Base-by-base conservation (phyloP, 2,797 vertebrate species). In the Spheniscus humboldti region DNA sequence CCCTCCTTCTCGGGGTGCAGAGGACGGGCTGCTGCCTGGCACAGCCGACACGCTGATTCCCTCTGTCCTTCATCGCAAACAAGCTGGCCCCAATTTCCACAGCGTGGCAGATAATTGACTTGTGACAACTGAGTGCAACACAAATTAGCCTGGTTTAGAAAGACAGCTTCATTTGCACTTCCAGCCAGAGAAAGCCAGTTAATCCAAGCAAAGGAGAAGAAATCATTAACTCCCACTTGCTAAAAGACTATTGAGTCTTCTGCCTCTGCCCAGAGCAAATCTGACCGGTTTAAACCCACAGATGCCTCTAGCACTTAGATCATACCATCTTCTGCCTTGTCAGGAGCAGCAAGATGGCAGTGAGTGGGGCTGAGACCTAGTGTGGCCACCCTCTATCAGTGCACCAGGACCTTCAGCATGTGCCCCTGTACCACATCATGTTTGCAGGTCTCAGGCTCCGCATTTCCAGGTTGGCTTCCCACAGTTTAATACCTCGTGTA, bases 141-240 rank as follows among this genome's bases (percentile, higher is more conserved):
- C 59, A 52, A 64, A 90, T 74, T 28, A 93, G 50, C 30, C 67
- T 9, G 50, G 18, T 18, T 62, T 59, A 82, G 82, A 64, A 62
- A 64, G 55, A 92, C 22, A 24, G 68, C 76, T 84, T 88, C 76
- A 50, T 94, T 75, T 94, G 86, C 66, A 50, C 82, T 84, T 86
- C 64, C 62, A 73, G 82, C 6, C 62, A 68, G 53, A 24, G 53
- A 64, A 48, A 90, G 24, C 2, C 52, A 45, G 45, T 37, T 55
- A 81, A 75, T 37, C 53, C 73, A 59, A 76, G 85, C 39, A 59
- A 66, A 33, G 75, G 27, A 91, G 41, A 45, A 83, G 31, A 81
- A 94, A 86, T 95, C 52, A 53, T 86, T 88, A 66, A 73, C 53
- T 84, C 35, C 30, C 28, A 10, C 67, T 60, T 43, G 30, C 47